phyloP scores from a whole-genome alignment of 2,797 vertebrate species.

The Dallia pectoralis region DNA sequence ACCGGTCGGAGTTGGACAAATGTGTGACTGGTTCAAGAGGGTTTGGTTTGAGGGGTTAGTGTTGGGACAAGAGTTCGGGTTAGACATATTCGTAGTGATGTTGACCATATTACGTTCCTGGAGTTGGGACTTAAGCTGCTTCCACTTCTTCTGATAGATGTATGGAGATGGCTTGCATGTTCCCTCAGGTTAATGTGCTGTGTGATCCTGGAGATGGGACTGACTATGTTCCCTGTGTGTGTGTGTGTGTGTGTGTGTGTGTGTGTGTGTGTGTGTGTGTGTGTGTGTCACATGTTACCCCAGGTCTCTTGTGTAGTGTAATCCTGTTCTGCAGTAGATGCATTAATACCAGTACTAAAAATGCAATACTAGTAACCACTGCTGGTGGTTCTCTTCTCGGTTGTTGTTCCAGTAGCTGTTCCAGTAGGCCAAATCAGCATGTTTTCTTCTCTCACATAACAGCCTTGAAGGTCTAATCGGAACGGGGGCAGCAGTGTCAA shows the following conservation, averaged over 20 bases:
- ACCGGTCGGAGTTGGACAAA: neutral
- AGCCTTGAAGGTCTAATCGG: constrained; percentile 64
- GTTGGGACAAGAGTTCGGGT: constrained; percentile 1
- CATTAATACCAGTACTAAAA: constrained; percentile 34
- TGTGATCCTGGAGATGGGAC: neutral
- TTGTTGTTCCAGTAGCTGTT: no score
- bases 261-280: neutral
- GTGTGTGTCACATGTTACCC: neutral
- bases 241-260: neutral
- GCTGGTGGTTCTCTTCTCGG: no score
- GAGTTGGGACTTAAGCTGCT: neutral
- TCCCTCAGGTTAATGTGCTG: neutral
- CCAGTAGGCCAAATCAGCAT: constrained; percentile 54
- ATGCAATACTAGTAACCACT: no score
- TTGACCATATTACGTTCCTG: constrained; percentile 25
- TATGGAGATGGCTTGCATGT: neutral
- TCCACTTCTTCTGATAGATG: neutral
- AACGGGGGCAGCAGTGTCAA: constrained; percentile 66
- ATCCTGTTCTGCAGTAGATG: constrained; percentile 28
- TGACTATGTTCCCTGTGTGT: neutral
- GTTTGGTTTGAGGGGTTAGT: constrained; percentile 14
- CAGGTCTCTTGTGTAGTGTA: constrained; percentile 17
- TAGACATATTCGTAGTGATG: constrained; percentile 19
- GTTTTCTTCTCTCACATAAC: constrained; percentile 66
- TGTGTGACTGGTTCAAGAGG: constrained; percentile 2